These are phyloP conservation scores for Labrus mixtus DNA, from an alignment of 2,113 vertebrate species.

Conservation along the genomic window DNA sequence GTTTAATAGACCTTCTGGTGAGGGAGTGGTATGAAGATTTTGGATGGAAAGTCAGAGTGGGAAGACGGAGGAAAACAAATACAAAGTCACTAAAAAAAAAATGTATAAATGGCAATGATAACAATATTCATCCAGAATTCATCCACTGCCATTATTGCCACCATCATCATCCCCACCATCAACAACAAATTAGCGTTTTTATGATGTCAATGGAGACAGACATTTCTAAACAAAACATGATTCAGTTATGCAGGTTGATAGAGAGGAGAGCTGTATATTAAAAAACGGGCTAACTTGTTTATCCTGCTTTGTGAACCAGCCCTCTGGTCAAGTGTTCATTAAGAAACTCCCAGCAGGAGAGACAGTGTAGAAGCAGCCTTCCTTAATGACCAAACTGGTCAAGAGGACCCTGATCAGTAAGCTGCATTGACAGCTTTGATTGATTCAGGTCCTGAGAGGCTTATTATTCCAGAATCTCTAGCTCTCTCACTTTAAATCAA, in stretches of 20 bases:
- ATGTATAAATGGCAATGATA: no score
- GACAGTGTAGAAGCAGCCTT: neutral
- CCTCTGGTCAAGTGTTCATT: conserved; percentile 25
- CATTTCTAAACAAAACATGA: no score
- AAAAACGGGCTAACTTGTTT: conserved; percentile 1
- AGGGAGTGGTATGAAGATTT: no score
- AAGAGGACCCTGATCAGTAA: conserved; percentile 13
- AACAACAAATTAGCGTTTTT: no score
- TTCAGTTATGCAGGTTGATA: neutral
- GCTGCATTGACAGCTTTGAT: conserved; percentile 25
- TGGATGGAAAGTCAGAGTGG: no score
- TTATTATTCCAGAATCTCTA: conserved; percentile 31
- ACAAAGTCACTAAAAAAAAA: no score
- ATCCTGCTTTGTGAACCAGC: conserved; percentile 22
- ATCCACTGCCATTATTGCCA: no score
- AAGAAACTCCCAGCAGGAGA: conserved; percentile 22
- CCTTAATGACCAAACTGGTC: conserved; percentile 25
- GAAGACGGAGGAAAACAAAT: no score
- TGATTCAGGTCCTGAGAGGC: conserved; percentile 33
- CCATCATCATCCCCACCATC: no score
- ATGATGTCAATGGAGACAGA: no score
- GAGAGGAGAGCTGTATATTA: neutral
- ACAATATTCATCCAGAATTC: no score
- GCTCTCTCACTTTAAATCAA: conserved; percentile 21
- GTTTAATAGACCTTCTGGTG: no score